phyloP scores from a whole-genome alignment of 2,888 invertebrate species.

The Leptopilina drosophilae region DNA sequence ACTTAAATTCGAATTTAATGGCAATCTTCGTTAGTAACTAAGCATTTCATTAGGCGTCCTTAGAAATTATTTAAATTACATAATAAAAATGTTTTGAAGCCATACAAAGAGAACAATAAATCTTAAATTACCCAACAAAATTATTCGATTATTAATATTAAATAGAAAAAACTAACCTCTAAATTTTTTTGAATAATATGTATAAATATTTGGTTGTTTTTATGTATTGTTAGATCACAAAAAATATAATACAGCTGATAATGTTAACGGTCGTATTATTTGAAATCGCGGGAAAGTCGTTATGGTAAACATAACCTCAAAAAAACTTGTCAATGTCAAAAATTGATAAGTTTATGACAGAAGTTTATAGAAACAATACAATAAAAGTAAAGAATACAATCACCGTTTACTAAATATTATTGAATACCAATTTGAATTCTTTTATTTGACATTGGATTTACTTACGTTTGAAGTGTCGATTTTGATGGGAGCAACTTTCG shows the following conservation, averaged over 20 bases:
- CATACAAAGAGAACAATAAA: no score
- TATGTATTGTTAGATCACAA: not conserved
- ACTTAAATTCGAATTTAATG: no score
- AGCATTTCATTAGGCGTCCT: no score
- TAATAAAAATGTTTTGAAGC: no score
- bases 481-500: constrained; percentile 67
- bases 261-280: not conserved
- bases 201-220: constrained; percentile 14
- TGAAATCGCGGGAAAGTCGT: not conserved
- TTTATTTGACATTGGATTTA: constrained; percentile 29
- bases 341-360: not conserved
- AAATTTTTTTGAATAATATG: not conserved
- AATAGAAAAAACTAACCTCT: not conserved
- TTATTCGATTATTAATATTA: no score
- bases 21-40: no score
- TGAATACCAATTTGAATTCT: not conserved
- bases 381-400: not conserved
- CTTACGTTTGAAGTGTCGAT: constrained; percentile 68
- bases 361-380: not conserved
- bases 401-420: not conserved
- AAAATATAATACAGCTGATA: not conserved
- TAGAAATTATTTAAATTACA: no score
- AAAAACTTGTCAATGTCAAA: not conserved
- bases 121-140: no score
- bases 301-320: not conserved